A percentile compares a stretch with the other conserved stretches of the same genome.
Conservation (phyloP, 1,140 invertebrate species). For the Bombus sibiricus region DNA sequence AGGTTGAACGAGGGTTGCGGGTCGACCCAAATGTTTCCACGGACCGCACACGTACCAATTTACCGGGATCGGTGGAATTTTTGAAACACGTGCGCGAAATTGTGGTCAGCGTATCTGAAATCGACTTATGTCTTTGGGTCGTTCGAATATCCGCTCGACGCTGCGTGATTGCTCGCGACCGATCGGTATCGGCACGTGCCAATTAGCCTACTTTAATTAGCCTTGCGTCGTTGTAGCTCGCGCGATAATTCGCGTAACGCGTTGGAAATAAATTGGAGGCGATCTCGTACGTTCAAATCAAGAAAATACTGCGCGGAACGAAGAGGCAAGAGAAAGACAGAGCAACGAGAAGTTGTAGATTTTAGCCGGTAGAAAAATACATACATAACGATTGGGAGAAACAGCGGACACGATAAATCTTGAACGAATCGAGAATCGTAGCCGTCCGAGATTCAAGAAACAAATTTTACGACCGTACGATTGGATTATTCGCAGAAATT, state of each 20-base stretch:
- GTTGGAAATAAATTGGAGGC: background rate
- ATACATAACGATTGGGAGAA: background rate
- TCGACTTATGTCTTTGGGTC: slow-evolving; percentile 18
- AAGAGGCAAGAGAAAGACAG: background rate
- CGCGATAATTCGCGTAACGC: slow-evolving; percentile 70
- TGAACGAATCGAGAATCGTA: no score
- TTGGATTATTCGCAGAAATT: slow-evolving; percentile 28
- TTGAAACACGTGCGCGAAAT: slow-evolving; percentile 27
- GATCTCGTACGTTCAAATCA: background rate
- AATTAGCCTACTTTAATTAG: slow-evolving; percentile 73
- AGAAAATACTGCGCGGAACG: background rate
- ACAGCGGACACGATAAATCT: slow-evolving; percentile 1
- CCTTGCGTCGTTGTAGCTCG: slow-evolving; percentile 55
- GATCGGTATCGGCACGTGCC: slow-evolving; percentile 54
- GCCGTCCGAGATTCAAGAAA: background rate
- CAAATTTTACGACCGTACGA: slow-evolving; percentile 3
- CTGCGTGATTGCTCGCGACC: background rate
- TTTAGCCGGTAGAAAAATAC: background rate
- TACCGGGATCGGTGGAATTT: background rate
- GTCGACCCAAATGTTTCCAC: background rate
- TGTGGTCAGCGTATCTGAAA: background rate
- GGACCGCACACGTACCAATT: background rate
- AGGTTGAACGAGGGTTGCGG: background rate
- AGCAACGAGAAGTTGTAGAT: background rate
- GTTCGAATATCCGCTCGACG: slow-evolving; percentile 36